Evolutionary conservation across 2,888 invertebrate species (phyloP).

Genomic region (Octodonta nipae): DNA sequence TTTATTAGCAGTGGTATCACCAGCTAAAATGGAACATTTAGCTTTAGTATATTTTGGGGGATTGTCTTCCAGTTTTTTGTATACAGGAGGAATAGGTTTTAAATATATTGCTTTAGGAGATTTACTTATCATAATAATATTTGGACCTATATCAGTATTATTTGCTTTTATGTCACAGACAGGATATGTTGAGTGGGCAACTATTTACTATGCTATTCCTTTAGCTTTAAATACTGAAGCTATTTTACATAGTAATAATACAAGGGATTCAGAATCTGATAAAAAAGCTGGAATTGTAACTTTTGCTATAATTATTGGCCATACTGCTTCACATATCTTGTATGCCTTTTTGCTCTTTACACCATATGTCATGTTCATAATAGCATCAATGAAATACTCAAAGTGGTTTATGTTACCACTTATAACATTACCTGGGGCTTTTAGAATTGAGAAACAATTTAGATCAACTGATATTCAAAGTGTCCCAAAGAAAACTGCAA

Average conservation of each 20-base stretch:
- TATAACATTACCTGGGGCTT: constrained; percentile 75
- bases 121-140: constrained; percentile 78
- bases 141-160: constrained; percentile 85
- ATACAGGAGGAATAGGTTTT: constrained; percentile 89
- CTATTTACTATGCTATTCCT: constrained; percentile 86
- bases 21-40: constrained; percentile 87
- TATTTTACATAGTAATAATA: constrained; percentile 89
- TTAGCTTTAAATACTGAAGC: constrained; percentile 89
- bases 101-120: constrained; percentile 93
- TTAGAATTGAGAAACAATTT: constrained; percentile 80
- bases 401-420: constrained; percentile 80
- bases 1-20: constrained; percentile 47
- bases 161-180: constrained; percentile 90
- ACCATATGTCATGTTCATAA: constrained; percentile 81
- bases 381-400: constrained; percentile 71
- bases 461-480: constrained; percentile 63
- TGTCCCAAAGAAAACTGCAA: constrained; percentile 79
- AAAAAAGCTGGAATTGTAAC: constrained; percentile 85
- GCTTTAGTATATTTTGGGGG: constrained; percentile 92
- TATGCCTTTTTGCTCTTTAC: constrained; percentile 81
- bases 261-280: constrained; percentile 80
- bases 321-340: constrained; percentile 78
- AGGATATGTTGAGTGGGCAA: constrained; percentile 78
- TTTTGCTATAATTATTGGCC: constrained; percentile 83
- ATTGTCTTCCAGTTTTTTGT: constrained; percentile 86